Base-by-base conservation (phyloP, 2,888 invertebrate genomes). In the Brenthis hecate region DNA sequence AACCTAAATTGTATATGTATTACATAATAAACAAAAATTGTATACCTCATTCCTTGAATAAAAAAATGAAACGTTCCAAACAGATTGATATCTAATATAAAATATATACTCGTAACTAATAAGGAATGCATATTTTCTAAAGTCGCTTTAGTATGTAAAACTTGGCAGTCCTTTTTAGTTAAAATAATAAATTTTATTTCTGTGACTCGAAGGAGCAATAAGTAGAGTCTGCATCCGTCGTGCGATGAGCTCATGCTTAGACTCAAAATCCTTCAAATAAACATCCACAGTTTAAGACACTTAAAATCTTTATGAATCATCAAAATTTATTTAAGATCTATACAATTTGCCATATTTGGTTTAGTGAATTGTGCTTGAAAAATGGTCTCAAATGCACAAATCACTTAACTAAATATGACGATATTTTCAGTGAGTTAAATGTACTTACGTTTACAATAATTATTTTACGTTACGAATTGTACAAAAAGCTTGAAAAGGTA, bases 201-300 rank as follows among this genome's bases (percentile, higher is more conserved):
- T 19, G 50, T 4, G 62, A 62, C 53, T 13, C 16, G 51, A 62
- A 62, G 36, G 62, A 62, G 53, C 36, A 62, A 62, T 32, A 53
- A 62, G 50, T 61, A 51, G 8, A 53, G 36, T 19, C 53, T 19
- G 53, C 53, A 53, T 62, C 62, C 62, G 62, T 53, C 36, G 36
- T 36, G 19, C 51, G 62, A 43, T 62, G 62, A 62, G 53, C 62
- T 62, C 61, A 61, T 51, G 51, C 36, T 53, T 51, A 61, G 61
- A 61, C 36, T 53, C 36, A 36, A 61, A 61, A 61, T 61, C 50
- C 36, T 53, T 50, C 36, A 61, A 28, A 60, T 60, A 60, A 48
- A n/a, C 32, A 43, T 43, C 36, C 11, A 43, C 36, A 43, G 36
- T 43, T 19, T 43, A 43, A 36, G 36, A 43, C 36, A 43, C 36